Conservation (phyloP, 2,113 vertebrate genomes). For the Cebus imitator region DNA sequence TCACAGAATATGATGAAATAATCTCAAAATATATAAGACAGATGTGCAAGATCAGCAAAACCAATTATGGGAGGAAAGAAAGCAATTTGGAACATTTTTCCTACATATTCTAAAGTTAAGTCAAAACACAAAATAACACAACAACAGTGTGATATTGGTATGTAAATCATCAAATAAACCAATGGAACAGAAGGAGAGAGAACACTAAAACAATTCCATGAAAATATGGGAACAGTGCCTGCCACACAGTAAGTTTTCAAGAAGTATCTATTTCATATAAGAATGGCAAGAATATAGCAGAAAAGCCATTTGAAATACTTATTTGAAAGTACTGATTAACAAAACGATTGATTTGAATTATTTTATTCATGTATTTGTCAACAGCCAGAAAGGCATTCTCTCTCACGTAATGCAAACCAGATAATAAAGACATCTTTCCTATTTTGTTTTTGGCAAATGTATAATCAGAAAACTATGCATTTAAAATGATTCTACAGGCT, state of each 20-base stretch:
- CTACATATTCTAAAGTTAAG: not conserved
- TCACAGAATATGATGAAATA: not conserved
- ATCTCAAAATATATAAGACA: not conserved
- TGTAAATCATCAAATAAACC: not conserved
- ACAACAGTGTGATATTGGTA: not conserved
- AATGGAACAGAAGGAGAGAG: not conserved
- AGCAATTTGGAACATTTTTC: not conserved
- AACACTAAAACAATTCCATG: not conserved
- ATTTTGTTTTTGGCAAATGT: not conserved
- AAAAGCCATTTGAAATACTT: not conserved
- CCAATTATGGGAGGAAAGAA: not conserved
- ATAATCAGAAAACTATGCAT: not conserved
- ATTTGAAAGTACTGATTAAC: not conserved
- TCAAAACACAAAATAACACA: slow-evolving; percentile 14
- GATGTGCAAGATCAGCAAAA: not conserved
- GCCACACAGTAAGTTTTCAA: not conserved
- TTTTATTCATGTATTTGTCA: too few relatives aligned
- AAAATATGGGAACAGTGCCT: not conserved
- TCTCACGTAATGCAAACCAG: not conserved
- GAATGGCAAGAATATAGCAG: not conserved
- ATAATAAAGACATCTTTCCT: not conserved
- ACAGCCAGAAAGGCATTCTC: not conserved
- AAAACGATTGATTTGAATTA: not conserved
- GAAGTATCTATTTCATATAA: not conserved
- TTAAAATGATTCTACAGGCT: not conserved